These are phyloP conservation scores for Sabellastarte sp. DNA, from an alignment of 2,888 invertebrate species.

Conservation along the genomic window DNA sequence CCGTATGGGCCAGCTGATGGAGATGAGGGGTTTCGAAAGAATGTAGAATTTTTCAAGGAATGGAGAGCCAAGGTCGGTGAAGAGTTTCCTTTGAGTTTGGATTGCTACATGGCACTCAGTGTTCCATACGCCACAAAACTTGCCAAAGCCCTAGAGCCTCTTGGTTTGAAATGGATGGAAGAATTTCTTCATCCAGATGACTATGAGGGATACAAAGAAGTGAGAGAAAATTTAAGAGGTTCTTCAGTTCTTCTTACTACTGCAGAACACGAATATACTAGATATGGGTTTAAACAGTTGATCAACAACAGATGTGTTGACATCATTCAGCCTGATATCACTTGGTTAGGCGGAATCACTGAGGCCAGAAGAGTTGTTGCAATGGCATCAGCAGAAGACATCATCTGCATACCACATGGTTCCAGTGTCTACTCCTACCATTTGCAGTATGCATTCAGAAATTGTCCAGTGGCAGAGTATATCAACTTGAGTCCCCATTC, in stretches of 20 bases:
- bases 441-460: constrained; percentile 51
- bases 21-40: constrained; percentile 46
- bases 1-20: constrained; percentile 51
- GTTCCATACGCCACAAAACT: constrained; percentile 47
- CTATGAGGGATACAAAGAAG: constrained; percentile 40
- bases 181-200: constrained; percentile 53
- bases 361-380: constrained; percentile 51
- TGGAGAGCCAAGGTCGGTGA: constrained; percentile 52
- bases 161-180: constrained; percentile 53
- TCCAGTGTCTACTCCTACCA: constrained; percentile 56
- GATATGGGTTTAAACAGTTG: constrained; percentile 50
- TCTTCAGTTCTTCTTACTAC: constrained; percentile 46
- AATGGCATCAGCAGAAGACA: constrained; percentile 51
- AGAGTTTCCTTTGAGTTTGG: constrained; percentile 50
- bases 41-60: constrained; percentile 42
- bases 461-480: constrained; percentile 53
- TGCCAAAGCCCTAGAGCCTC: constrained; percentile 44
- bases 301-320: constrained; percentile 48
- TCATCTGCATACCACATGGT: constrained; percentile 51
- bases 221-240: constrained; percentile 39
- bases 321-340: constrained; percentile 54
- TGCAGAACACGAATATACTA: constrained; percentile 54
- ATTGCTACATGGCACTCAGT: constrained; percentile 53
- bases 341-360: constrained; percentile 52
- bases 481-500: constrained; percentile 49